phyloP scores from a whole-genome alignment of 2,113 vertebrate species.

The Numenius arquata region DNA sequence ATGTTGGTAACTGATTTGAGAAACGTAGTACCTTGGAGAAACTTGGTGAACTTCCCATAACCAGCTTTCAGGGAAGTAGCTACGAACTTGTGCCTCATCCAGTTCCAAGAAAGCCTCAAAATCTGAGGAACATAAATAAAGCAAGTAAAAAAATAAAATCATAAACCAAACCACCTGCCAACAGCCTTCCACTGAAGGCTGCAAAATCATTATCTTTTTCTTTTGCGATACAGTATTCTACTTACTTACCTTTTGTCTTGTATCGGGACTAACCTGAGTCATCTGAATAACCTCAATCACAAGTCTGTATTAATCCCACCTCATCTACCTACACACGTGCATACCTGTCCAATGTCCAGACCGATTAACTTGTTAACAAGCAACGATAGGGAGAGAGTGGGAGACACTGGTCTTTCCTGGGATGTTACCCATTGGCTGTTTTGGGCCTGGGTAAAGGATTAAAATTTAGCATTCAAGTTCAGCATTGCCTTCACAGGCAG shows the following conservation, averaged over 20 bases:
- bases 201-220: not conserved
- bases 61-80: conserved; percentile 96
- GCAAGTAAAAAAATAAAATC: not conserved
- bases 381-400: not conserved
- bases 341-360: not conserved
- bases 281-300: not conserved
- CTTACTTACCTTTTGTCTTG: not conserved
- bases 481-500: not conserved
- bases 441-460: not conserved
- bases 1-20: not conserved
- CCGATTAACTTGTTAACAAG: not conserved
- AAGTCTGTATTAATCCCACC: not conserved
- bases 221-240: not conserved
- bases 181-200: not conserved
- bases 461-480: not conserved
- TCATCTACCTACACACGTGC: not conserved
- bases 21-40: conserved; percentile 56
- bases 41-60: conserved; percentile 88
- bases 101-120: conserved; percentile 68
- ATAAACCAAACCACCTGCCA: not conserved
- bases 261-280: not conserved
- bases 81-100: conserved; percentile 78
- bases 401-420: not conserved
- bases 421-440: not conserved
- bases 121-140: conserved; percentile 61